These are phyloP conservation scores for Tanytarsus gracilentus DNA, from an alignment of 2,888 invertebrate genomes.

Conservation along the genomic window DNA sequence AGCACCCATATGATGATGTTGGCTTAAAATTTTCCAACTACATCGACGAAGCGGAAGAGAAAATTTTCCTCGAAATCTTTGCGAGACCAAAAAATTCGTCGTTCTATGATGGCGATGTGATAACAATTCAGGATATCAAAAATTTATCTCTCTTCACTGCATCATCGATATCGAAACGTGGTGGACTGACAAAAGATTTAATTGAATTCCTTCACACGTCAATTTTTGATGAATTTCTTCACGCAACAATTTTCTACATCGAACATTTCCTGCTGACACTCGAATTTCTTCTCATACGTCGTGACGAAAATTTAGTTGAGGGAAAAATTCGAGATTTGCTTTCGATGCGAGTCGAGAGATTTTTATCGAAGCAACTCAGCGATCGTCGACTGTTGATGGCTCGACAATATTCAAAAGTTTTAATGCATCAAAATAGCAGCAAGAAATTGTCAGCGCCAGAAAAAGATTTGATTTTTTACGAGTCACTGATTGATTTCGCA, in stretches of 20 bases:
- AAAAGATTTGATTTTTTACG: slow-evolving; percentile 37
- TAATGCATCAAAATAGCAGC: neutral
- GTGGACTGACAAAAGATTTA: slow-evolving; percentile 34
- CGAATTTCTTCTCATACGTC: slow-evolving; percentile 38
- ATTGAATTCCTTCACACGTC: slow-evolving; percentile 38
- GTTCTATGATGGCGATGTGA: slow-evolving; percentile 36
- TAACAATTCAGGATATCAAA: slow-evolving; percentile 39
- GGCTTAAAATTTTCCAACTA: slow-evolving; percentile 7
- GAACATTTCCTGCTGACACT: slow-evolving; percentile 40
- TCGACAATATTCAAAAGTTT: slow-evolving; percentile 38
- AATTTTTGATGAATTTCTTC: slow-evolving; percentile 36
- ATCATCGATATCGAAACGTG: no score
- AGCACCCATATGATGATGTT: neutral
- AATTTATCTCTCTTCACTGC: slow-evolving; percentile 38
- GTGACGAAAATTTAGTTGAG: slow-evolving; percentile 37
- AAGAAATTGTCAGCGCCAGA: slow-evolving; percentile 35
- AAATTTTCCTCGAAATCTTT: slow-evolving; percentile 32
- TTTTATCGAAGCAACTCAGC: slow-evolving; percentile 36
- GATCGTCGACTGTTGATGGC: slow-evolving; percentile 40
- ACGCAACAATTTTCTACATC: slow-evolving; percentile 40
- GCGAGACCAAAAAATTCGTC: slow-evolving; percentile 32
- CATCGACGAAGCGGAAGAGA: slow-evolving; percentile 13
- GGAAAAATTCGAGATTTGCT: slow-evolving; percentile 29
- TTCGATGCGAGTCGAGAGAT: slow-evolving; percentile 36
- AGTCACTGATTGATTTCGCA: slow-evolving; percentile 37